Evolutionary conservation across 2,113 vertebrate genomes (phyloP), one percentile per base, ranked within the genome.

Genomic region (Myrmecobius fasciatus): DNA sequence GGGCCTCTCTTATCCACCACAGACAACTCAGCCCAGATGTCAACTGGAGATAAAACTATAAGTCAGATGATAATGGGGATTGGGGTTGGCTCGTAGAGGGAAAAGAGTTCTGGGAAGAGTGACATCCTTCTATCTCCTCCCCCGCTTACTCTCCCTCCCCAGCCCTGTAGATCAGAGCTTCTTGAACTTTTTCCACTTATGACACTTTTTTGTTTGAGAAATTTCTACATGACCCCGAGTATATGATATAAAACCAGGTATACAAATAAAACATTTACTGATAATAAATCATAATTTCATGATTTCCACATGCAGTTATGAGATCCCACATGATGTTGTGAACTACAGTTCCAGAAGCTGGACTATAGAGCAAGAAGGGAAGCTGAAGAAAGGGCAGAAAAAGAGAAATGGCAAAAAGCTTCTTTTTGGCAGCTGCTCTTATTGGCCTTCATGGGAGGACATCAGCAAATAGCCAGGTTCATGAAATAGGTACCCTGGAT

Each of bases 1-100:
- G 95, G 94, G 93, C 93, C 95, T 94, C 93, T 91, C 52, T 95
- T 75, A 90, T 91, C 26, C 89, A 95, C 92, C 92, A 46, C 95
- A 94, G 26, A 91, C 94, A 93, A 54, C 89, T 93, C 90, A 95
- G 56, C 28, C 90, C 97, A 97, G 95, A 95, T 92, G 96, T 97
- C 96, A 97, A 94, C 96, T 95, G 89, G 12, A 14, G 53, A 93
- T 0, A 3, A 94, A 89, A 54, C 91, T 52, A 0, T 12, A 94
- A 93, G 95, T 96, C 96, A 96, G 96, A 90, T 93, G 92, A 8
- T 14, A 31, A 25, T 8, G 88, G 47, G 49, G 49, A 48, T 47
- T 46, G 51, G 17, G 52, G 52, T 91, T 47, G 67, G 94, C 91
- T 89, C 43, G 3, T 0, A 51, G 67, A 47, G 67, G 93, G n/a